Conservation (phyloP, 2,113 vertebrate genomes). For the Cyanoramphus novaezelandiae region DNA sequence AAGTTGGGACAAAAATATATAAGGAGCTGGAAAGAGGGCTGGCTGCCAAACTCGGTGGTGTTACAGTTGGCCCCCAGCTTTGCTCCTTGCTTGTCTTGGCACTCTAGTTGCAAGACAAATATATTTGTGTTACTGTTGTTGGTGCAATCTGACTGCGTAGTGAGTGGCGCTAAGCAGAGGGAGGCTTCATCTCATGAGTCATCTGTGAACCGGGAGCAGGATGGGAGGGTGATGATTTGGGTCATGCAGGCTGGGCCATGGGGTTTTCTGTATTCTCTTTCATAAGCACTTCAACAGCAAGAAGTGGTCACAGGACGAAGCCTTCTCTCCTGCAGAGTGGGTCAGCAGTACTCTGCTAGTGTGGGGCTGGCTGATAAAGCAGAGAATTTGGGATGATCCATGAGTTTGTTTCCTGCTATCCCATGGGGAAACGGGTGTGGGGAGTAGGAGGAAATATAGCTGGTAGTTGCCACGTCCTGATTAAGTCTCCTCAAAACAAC, state of each 20-base stretch:
- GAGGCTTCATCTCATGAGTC: neutral
- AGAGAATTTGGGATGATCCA: neutral
- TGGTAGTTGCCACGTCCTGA: neutral
- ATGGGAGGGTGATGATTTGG: neutral
- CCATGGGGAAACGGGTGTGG: neutral
- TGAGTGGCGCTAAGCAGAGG: neutral
- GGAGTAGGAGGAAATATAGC: neutral
- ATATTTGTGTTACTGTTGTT: constrained; percentile 54
- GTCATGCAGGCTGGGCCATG: neutral
- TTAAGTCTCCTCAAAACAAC: neutral
- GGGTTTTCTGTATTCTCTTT: neutral
- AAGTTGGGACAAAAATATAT: constrained; percentile 55
- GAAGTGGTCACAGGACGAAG: neutral
- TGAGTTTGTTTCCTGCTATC: neutral
- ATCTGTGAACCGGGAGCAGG: neutral
- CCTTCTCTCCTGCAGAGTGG: neutral
- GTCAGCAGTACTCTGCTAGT: neutral
- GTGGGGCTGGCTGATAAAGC: neutral
- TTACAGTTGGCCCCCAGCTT: constrained; percentile 64
- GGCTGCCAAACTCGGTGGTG: constrained; percentile 48
- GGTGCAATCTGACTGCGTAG: neutral
- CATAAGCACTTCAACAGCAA: neutral
- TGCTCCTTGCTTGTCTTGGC: constrained; percentile 66
- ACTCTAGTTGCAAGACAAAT: constrained; percentile 32
- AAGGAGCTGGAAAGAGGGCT: constrained; percentile 57